These are phyloP conservation scores for Dicrostonyx torquatus DNA, from an alignment of 2,797 vertebrate species.

Conservation along the genomic window DNA sequence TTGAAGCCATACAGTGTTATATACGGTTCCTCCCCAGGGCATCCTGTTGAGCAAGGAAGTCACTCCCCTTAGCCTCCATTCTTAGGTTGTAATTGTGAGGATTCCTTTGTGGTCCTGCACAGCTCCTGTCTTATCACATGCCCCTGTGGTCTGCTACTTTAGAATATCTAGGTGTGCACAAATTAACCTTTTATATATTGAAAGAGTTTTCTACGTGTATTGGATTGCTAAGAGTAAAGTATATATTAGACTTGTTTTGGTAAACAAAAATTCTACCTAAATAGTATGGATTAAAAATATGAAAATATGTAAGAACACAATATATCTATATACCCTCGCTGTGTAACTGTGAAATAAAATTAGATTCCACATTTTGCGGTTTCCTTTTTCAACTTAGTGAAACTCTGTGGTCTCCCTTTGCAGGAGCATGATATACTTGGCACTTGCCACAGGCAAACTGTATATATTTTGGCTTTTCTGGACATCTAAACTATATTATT, in stretches of 20 bases:
- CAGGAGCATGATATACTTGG: background rate
- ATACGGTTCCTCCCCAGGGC: slow-evolving; percentile 22
- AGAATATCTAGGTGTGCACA: slow-evolving; percentile 80
- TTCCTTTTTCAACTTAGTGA: slow-evolving; percentile 39
- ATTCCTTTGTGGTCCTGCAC: slow-evolving; percentile 62
- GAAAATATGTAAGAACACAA: slow-evolving; percentile 78
- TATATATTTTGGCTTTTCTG: background rate
- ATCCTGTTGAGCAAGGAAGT: slow-evolving; percentile 41
- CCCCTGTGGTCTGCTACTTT: slow-evolving; percentile 79
- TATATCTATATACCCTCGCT: slow-evolving; percentile 69
- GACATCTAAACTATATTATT: background rate
- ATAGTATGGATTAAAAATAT: slow-evolving; percentile 81
- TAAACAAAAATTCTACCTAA: slow-evolving; percentile 75
- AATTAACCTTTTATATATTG: slow-evolving; percentile 84
- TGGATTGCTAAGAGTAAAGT: slow-evolving; percentile 79
- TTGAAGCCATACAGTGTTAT: slow-evolving; percentile 69
- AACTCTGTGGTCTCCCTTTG: slow-evolving; percentile 17
- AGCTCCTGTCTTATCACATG: slow-evolving; percentile 64
- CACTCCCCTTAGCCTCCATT: slow-evolving; percentile 65
- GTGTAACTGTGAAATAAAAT: slow-evolving; percentile 85
- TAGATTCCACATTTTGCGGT: slow-evolving; percentile 45
- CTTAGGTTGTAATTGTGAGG: slow-evolving; percentile 67
- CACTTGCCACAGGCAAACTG: background rate
- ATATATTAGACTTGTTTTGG: slow-evolving; percentile 76
- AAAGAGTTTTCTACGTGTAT: slow-evolving; percentile 84